Evolutionary conservation across 2,888 invertebrate genomes (phyloP).

Genomic region (Callyntrura sp.): DNA sequence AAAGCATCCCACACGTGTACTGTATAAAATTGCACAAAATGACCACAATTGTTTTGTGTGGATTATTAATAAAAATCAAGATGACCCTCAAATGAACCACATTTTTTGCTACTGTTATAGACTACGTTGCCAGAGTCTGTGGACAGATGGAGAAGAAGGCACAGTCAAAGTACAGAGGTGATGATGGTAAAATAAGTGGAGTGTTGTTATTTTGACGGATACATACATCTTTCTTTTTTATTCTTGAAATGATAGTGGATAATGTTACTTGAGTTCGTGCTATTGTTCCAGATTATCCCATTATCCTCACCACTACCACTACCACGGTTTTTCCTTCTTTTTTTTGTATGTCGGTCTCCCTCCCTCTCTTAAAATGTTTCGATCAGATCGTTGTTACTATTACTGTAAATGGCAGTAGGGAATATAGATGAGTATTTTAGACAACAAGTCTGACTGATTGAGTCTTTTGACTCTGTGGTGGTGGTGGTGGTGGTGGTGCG

Average conservation of each 20-base stretch:
- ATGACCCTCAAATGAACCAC: too few species aligned
- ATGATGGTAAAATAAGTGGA: neutral
- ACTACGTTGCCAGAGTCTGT: too few species aligned
- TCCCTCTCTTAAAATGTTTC: too few species aligned
- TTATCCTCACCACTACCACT: conserved; percentile 7
- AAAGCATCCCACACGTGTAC: too few species aligned
- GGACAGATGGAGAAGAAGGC: too few species aligned
- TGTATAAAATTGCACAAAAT: too few species aligned
- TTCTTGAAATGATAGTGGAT: neutral
- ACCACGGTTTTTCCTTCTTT: too few species aligned
- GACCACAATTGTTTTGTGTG: too few species aligned
- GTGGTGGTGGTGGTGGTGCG: too few species aligned
- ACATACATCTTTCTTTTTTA: conserved; percentile 3
- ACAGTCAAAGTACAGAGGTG: neutral
- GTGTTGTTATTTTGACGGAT: conserved; percentile 18
- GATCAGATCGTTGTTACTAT: neutral
- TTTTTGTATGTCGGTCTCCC: conserved; percentile 15
- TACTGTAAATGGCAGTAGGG: neutral
- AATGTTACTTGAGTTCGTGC: conserved; percentile 23
- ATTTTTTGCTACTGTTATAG: too few species aligned
- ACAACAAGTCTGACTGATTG: neutral
- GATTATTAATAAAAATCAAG: too few species aligned
- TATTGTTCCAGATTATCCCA: conserved; percentile 35
- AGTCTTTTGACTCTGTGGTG: too few species aligned
- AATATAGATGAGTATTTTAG: conserved; percentile 7